Percentiles rank a stretch among this genome's conserved stretches.
Conservation (phyloP, 1,140 invertebrate genomes). For the Bombus consobrinus region DNA sequence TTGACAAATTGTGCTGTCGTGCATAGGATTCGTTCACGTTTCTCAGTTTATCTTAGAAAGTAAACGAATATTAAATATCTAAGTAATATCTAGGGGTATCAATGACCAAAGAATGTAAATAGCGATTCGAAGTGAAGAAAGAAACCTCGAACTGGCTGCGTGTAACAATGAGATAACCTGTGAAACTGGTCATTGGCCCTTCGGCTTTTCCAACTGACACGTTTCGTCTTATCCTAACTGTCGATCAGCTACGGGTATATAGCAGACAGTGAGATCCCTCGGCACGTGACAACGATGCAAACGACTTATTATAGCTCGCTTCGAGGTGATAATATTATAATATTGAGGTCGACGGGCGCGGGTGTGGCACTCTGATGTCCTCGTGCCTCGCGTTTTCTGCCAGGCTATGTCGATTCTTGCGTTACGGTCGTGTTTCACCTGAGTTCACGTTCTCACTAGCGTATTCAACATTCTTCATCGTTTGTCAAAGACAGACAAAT, state of each 20-base stretch:
- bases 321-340: slow-evolving; percentile 68
- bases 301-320: slow-evolving; percentile 62
- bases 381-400: not conserved
- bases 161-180: slow-evolving; percentile 1
- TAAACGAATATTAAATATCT: not conserved
- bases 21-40: too few species aligned
- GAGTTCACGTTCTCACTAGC: not conserved
- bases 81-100: not conserved
- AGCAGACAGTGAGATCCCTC: slow-evolving; percentile 25
- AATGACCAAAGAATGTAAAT: too few species aligned
- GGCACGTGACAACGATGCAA: slow-evolving; percentile 67
- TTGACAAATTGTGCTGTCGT: not conserved
- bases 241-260: slow-evolving; percentile 46
- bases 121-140: not conserved
- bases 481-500: not conserved
- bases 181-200: slow-evolving; percentile 54
- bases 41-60: not conserved
- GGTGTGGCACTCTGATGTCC: slow-evolving; percentile 33
- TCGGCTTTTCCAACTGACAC: slow-evolving; percentile 53
- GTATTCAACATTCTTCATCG: not conserved
- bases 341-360: slow-evolving; percentile 61
- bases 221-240: slow-evolving; percentile 58
- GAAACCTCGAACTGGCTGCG: not conserved
- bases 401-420: slow-evolving; percentile 13
- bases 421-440: slow-evolving; percentile 2